Evolutionary conservation across 2,888 invertebrate species (phyloP), one percentile per base, ranked within the genome.

Genomic region (Omphaloscelis lunosa): DNA sequence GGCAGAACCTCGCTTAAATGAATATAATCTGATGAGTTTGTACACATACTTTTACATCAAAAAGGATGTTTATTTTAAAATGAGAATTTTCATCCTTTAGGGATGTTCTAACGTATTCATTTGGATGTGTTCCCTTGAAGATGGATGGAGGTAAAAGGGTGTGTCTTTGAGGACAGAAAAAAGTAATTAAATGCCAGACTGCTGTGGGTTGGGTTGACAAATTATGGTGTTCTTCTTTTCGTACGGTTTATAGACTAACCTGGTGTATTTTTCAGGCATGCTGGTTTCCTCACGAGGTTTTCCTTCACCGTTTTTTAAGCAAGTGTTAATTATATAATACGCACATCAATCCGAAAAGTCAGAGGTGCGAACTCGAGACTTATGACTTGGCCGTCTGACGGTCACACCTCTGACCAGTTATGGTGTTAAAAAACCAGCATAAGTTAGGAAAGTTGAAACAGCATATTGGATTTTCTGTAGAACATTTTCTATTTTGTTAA

Each of bases 21-120:
- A 73, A 71, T 63, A 67, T 82, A 82, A 84, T 75, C 78, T 82
- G 75, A 85, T 78, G 85, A 79, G 75, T 75, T 72, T 48, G 62
- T 62, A 41, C 15, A 78, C 56, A 70, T 76, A 79, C n/a, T 80
- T 80, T 69, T 72, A 20, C 78, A 75, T 73, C 63, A 59, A 34
- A 78, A 67, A 79, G 34, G 27, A 77, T 79, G 79, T 78, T 78
- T 83, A 81, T 81, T 83, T 83, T 83, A 69, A 85, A 83, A 84
- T 58, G 66, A 75, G 69, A 78, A 72, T 84, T 70, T 81, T 61
- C 72, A 66, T 78, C 72, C 81, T 78, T 66, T 75, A 39, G 85
- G 72, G 85, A 80, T 84, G 81, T 84, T 63, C 56, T 27, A 41
- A 39, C 71, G 70, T 75, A 75, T 84, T 82, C 69, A 83, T 74